Conservation (phyloP, 2,113 vertebrate species). For the Xiphias gladius region DNA sequence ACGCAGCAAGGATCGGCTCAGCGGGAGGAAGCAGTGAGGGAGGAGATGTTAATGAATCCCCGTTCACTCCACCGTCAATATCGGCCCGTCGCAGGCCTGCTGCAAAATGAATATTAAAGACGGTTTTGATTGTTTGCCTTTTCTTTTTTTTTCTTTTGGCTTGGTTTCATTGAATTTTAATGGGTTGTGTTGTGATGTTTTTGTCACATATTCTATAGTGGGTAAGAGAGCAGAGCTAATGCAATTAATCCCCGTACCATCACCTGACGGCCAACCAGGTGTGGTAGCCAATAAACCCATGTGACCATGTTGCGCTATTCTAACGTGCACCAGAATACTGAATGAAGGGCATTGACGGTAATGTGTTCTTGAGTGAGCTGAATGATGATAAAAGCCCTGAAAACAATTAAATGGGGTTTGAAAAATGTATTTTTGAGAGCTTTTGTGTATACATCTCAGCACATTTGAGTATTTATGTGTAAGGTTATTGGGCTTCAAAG, state of each 20-base stretch:
- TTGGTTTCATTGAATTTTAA: slow-evolving; percentile 77
- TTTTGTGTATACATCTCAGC: slow-evolving; percentile 24
- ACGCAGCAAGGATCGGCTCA: slow-evolving; percentile 73
- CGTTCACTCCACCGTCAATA: slow-evolving; percentile 79
- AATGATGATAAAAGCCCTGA: slow-evolving; percentile 35
- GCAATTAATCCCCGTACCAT: slow-evolving; percentile 71
- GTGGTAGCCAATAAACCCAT: slow-evolving; percentile 54
- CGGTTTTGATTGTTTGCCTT: slow-evolving; percentile 76
- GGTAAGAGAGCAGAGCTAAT: slow-evolving; percentile 73
- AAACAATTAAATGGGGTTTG: slow-evolving; percentile 40
- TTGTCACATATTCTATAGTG: slow-evolving; percentile 68
- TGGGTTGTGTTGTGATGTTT: slow-evolving; percentile 62
- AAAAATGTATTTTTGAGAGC: slow-evolving; percentile 41
- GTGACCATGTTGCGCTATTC: slow-evolving; percentile 38
- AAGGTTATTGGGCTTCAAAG: slow-evolving; percentile 27
- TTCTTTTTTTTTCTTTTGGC: slow-evolving; percentile 39
- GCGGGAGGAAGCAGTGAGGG: slow-evolving; percentile 58
- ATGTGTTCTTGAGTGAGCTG: slow-evolving; percentile 30
- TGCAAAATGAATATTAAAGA: slow-evolving; percentile 82
- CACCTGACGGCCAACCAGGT: slow-evolving; percentile 65
- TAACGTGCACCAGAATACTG: slow-evolving; percentile 31
- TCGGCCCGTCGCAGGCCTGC: slow-evolving; percentile 73
- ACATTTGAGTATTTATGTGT: slow-evolving; percentile 33
- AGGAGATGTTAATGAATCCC: slow-evolving; percentile 80
- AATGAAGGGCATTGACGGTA: slow-evolving; percentile 35